Conservation (phyloP, 2,888 invertebrate genomes). For the Zonitis immaculata region DNA sequence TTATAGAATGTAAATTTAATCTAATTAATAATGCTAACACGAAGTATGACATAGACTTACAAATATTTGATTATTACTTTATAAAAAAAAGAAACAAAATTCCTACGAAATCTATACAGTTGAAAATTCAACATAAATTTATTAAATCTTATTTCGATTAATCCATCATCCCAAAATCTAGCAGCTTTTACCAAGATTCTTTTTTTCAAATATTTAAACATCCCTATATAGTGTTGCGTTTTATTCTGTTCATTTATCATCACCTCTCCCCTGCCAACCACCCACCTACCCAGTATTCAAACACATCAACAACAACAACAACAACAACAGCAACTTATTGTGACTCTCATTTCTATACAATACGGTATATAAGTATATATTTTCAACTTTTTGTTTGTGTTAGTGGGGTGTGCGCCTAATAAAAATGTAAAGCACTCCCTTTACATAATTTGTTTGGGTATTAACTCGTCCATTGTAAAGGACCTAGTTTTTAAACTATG, state of each 20-base stretch:
- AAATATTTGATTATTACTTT: not conserved
- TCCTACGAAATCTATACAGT: no score
- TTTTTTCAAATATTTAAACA: slow-evolving; percentile 31
- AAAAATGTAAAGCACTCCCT: slow-evolving; percentile 47
- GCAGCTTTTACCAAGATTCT: slow-evolving; percentile 31
- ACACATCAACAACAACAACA: slow-evolving; percentile 19
- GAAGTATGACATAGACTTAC: not conserved
- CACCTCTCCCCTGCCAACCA: slow-evolving; percentile 6
- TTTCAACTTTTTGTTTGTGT: no score
- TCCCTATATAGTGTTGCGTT: slow-evolving; percentile 32
- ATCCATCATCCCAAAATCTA: slow-evolving; percentile 39
- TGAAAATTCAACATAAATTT: not conserved
- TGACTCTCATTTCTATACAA: no score
- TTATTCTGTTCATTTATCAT: slow-evolving; percentile 44
- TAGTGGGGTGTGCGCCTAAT: slow-evolving; percentile 33
- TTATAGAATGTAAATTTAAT: not conserved
- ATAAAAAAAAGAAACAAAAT: no score
- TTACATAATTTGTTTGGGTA: slow-evolving; percentile 45
- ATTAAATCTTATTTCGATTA: slow-evolving; percentile 22
- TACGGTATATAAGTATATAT: no score
- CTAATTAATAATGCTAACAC: not conserved
- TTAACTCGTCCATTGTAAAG: slow-evolving; percentile 37
- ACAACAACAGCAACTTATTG: no score
- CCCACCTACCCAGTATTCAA: no score
- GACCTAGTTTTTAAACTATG: not conserved